Conservation (phyloP, 2,888 invertebrate species). For the Epinotia nisella region DNA sequence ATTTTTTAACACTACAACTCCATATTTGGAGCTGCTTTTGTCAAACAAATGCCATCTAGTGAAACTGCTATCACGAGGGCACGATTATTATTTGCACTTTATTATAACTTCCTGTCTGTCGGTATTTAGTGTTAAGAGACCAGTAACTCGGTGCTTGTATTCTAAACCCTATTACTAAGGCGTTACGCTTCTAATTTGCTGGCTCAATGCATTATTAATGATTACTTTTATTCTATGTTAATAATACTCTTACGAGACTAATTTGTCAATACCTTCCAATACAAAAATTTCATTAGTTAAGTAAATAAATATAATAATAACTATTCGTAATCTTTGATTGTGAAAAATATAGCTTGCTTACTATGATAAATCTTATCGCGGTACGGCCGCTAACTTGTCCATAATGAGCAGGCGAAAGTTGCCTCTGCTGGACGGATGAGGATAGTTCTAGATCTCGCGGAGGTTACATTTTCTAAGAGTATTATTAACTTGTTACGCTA, state of each 20-base stretch:
- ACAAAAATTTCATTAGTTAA: background rate
- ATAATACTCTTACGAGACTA: slow-evolving; percentile 35
- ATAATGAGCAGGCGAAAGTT: too few relatives aligned
- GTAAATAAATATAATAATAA: too few relatives aligned
- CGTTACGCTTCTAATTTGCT: slow-evolving; percentile 68
- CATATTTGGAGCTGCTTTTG: too few relatives aligned
- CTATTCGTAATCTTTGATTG: too few relatives aligned
- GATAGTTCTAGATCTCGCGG: too few relatives aligned
- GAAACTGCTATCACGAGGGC: background rate
- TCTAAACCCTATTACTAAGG: slow-evolving; percentile 57
- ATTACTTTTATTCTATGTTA: slow-evolving; percentile 48
- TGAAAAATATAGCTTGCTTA: too few relatives aligned
- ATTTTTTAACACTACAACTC: too few relatives aligned
- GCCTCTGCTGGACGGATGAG: too few relatives aligned
- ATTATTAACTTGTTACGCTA: slow-evolving; percentile 29
- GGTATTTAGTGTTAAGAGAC: slow-evolving; percentile 55
- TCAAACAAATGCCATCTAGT: background rate
- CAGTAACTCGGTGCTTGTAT: slow-evolving; percentile 69
- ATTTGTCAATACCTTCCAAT: too few relatives aligned
- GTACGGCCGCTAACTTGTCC: too few relatives aligned
- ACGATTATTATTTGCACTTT: background rate
- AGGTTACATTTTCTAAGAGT: slow-evolving; percentile 18
- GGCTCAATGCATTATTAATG: slow-evolving; percentile 72
- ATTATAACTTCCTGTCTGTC: slow-evolving; percentile 20
- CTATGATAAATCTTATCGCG: too few relatives aligned